These are phyloP conservation scores for Redunca redunca DNA, from an alignment of 2,113 vertebrate genomes.

Conservation along the genomic window DNA sequence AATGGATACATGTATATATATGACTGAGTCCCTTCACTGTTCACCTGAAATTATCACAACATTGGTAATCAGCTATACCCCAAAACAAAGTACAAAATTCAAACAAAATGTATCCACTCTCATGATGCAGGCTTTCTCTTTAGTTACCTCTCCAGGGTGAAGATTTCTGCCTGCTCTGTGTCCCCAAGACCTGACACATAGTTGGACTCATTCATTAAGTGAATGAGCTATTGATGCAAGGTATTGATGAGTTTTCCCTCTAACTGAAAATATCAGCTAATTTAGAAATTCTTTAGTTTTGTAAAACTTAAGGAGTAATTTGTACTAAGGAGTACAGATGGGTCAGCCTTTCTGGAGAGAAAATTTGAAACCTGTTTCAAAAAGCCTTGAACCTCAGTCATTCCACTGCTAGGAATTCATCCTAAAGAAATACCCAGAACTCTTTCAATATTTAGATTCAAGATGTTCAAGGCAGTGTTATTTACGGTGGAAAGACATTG, in stretches of 20 bases:
- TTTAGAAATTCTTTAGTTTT: background rate
- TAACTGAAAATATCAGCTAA: background rate
- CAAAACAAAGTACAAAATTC: background rate
- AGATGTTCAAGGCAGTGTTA: background rate
- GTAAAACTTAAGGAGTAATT: background rate
- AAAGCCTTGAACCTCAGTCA: background rate
- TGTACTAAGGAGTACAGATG: no score
- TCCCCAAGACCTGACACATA: accelerated
- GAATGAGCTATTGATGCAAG: background rate
- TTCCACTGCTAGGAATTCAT: background rate
- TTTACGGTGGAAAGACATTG: background rate
- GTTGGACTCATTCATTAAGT: no score
- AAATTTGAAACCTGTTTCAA: background rate
- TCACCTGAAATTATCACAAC: background rate
- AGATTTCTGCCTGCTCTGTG: background rate
- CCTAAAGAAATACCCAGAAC: background rate
- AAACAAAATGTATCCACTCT: background rate
- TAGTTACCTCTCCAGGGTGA: background rate
- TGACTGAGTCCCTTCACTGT: background rate
- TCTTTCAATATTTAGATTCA: background rate
- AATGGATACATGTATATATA: background rate
- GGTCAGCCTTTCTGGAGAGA: background rate
- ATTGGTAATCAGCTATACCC: background rate
- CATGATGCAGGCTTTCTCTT: background rate
- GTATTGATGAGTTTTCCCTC: background rate